Evolutionary conservation across 2,113 vertebrate genomes (phyloP).

Genomic region (Pelusios castaneus): DNA sequence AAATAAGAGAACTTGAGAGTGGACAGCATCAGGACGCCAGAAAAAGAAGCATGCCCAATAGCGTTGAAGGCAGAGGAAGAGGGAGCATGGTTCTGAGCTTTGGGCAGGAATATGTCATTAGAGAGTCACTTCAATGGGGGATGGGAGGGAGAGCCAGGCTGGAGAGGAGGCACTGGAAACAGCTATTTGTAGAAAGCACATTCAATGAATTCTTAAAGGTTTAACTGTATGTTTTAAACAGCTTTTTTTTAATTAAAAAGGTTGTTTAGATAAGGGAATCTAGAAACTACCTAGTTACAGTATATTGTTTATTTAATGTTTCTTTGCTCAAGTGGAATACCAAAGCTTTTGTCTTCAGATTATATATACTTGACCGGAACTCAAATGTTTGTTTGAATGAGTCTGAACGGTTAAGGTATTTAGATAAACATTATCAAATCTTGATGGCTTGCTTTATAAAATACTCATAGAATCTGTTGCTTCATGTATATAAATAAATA

Average conservation of each 20-base stretch:
- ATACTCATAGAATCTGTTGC: not conserved
- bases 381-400: not conserved
- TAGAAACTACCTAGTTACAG: not conserved
- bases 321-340: not conserved
- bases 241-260: not conserved
- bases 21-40: too few species aligned
- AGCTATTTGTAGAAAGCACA: not conserved
- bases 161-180: not conserved
- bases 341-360: not conserved
- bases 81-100: not conserved
- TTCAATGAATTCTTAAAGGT: not conserved
- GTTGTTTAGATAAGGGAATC: not conserved
- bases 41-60: not conserved
- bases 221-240: not conserved
- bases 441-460: not conserved
- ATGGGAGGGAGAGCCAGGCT: not conserved
- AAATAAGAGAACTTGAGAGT: too few species aligned
- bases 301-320: not conserved
- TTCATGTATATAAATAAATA: not conserved
- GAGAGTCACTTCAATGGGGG: not conserved
- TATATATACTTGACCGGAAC: not conserved
- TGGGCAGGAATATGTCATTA: not conserved
- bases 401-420: too few species aligned
- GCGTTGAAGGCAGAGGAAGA: not conserved
- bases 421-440: not conserved